Evolutionary conservation across 2,113 vertebrate species (phyloP).

Genomic region (Rhizomys pruinosus): DNA sequence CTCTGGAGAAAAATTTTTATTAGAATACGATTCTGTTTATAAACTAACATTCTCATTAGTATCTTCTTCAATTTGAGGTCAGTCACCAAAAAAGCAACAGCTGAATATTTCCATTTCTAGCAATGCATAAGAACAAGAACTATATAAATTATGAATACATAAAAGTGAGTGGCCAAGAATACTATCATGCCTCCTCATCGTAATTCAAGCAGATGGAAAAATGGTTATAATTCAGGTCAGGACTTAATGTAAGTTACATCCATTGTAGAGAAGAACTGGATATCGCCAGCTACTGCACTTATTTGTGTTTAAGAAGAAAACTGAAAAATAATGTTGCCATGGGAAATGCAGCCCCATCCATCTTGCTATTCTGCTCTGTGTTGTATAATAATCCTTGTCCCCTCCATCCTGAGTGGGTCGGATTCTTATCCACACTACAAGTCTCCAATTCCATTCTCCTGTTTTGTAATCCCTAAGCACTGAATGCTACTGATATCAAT

Average conservation of each 20-base stretch:
- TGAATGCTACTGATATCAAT: conserved; percentile 74
- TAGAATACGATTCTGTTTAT: not conserved
- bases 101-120: not conserved
- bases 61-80: conserved; percentile 29
- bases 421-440: conserved; percentile 74
- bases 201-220: conserved; percentile 24
- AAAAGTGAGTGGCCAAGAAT: not conserved
- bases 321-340: conserved; percentile 81
- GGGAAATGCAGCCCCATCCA: conserved; percentile 76
- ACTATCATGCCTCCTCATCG: not conserved
- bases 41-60: not conserved
- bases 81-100: not conserved
- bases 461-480: conserved; percentile 67
- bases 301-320: conserved; percentile 66
- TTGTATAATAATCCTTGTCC: conserved; percentile 79
- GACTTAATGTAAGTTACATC: conserved; percentile 58
- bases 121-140: not conserved
- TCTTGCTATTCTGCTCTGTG: conserved; percentile 76
- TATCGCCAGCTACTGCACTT: conserved; percentile 64
- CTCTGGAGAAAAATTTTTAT: too few relatives aligned
- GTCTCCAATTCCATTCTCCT: conserved; percentile 56
- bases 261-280: not conserved
- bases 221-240: conserved; percentile 26
- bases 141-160: not conserved
- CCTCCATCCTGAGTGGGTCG: conserved; percentile 53